Evolutionary conservation across 1,140 invertebrate species (phyloP).

Genomic region (Calephelis virginiensis): DNA sequence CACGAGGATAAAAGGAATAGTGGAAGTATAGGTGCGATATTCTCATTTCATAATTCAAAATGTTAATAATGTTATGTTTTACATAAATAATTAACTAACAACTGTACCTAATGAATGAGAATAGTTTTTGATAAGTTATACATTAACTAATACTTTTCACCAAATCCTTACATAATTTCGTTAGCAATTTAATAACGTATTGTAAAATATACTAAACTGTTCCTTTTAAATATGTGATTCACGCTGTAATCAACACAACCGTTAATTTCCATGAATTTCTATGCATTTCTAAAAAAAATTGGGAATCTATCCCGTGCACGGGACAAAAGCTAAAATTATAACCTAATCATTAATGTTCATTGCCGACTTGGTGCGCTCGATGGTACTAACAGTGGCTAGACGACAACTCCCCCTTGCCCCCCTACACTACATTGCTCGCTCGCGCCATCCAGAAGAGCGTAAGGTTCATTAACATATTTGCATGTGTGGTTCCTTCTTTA

Average conservation of each 20-base stretch:
- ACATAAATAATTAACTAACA: too few relatives aligned
- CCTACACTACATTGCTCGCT: conserved; percentile 82
- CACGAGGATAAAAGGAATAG: too few relatives aligned
- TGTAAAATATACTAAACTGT: background rate
- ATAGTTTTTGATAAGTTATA: too few relatives aligned
- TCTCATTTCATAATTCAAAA: too few relatives aligned
- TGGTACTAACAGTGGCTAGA: conserved; percentile 82
- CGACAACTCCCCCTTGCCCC: conserved; percentile 82
- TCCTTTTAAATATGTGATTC: background rate
- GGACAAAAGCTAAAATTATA: background rate
- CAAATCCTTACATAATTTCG: too few relatives aligned
- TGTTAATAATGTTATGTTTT: too few relatives aligned
- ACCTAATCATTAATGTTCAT: conserved; percentile 22
- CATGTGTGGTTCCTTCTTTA: conserved; percentile 42
- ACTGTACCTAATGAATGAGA: too few relatives aligned
- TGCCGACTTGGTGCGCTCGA: conserved; percentile 43
- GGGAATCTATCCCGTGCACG: too few relatives aligned
- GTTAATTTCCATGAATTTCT: background rate
- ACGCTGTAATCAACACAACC: background rate
- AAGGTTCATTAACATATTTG: conserved; percentile 73
- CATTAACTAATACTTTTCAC: too few relatives aligned
- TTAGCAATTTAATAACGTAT: too few relatives aligned
- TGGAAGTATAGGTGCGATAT: too few relatives aligned
- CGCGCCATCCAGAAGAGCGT: conserved; percentile 81
- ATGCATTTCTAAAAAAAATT: too few relatives aligned